Base-by-base conservation (phyloP, 1,140 invertebrate species). In the Pseudomyrmex pallidus region DNA sequence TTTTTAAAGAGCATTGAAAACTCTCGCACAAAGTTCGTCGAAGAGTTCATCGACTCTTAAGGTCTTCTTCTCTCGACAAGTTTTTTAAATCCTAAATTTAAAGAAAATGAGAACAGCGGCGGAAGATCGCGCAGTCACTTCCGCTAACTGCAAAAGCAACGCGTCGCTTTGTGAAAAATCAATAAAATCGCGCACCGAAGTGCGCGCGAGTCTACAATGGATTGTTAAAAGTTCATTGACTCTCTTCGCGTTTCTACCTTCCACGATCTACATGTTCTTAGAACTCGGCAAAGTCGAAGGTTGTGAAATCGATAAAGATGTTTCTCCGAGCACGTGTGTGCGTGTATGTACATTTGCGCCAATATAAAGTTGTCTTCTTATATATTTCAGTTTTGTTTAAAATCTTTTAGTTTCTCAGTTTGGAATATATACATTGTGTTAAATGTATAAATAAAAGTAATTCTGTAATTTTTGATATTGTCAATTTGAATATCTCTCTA, bases 141-240 rank as follows among this genome's bases (percentile, higher is more conserved):
- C 78, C 83, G 76, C 52, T 82, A 85, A 85, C 83, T 85, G 68
- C 17, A 72, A 73, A 73, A 85, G 57, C 67, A 82, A 80, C 83
- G 63, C 61, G 83, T 82, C 52, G 48, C 54, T 59, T 80, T 72
- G 76, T 52, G 76, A 80, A 80, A 80, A 80, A 80, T 80, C 76
- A 80, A 80, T 80, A 80, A 80, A 80, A 80, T 80, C 76, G 66
- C 76, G 76, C 76, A 72, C 17, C 54, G 76, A 54, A 54, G 52
- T 22, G 66, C 67, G 67, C 50, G 52, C 67, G 50, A 61, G 76
- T 72, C 56, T 72, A 80, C 22, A 35, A 46, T 50, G 76, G 66
- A 80, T 72, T 61, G 66, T 61, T 52, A 54, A 46, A 59, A 20
- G 76, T 80, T 80, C 76, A 35, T 72, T 80, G 76, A 72, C 76